Percentiles rank a stretch among this genome's conserved stretches.
Conservation (phyloP, 1,140 invertebrate species). For the Protaetia brevitarsis region DNA sequence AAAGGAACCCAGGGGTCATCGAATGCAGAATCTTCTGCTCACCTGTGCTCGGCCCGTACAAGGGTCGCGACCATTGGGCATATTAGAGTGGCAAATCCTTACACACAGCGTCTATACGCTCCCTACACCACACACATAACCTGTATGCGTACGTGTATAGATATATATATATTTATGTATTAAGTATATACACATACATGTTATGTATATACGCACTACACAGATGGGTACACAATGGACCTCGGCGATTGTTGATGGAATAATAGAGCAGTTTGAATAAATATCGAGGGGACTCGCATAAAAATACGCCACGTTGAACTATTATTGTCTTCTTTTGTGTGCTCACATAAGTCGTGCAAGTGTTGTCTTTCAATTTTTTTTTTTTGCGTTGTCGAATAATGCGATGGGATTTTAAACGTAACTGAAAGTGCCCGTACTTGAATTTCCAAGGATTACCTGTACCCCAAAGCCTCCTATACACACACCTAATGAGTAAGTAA, state of each 20-base stretch:
- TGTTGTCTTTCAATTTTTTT: conserved; percentile 27
- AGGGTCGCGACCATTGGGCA: not conserved
- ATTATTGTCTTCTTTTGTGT: conserved; percentile 32
- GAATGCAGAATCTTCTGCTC: conserved; percentile 4
- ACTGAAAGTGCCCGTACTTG: conserved; percentile 16
- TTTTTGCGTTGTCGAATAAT: conserved; percentile 24
- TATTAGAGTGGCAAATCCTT: conserved; percentile 3
- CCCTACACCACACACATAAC: not conserved
- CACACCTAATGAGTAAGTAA: conserved; percentile 13
- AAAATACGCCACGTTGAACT: conserved; percentile 32
- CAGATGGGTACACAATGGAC: conserved; percentile 43
- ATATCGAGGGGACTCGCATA: conserved; percentile 35
- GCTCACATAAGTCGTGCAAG: conserved; percentile 25
- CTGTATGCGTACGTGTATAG: conserved; percentile 3
- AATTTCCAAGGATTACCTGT: conserved; percentile 3
- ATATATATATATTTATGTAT: not conserved
- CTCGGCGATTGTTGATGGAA: conserved; percentile 39
- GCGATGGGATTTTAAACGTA: conserved; percentile 26
- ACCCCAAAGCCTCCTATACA: conserved; percentile 6
- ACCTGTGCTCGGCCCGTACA: not conserved
- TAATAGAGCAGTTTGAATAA: conserved; percentile 43
- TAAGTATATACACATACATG: not conserved
- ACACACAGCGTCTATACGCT: not conserved
- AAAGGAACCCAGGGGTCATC: not conserved
- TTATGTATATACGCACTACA: conserved; percentile 24